Evolutionary conservation across 2,113 vertebrate genomes (phyloP), one percentile per base, ranked within the genome.

Genomic region (Hucho hucho): DNA sequence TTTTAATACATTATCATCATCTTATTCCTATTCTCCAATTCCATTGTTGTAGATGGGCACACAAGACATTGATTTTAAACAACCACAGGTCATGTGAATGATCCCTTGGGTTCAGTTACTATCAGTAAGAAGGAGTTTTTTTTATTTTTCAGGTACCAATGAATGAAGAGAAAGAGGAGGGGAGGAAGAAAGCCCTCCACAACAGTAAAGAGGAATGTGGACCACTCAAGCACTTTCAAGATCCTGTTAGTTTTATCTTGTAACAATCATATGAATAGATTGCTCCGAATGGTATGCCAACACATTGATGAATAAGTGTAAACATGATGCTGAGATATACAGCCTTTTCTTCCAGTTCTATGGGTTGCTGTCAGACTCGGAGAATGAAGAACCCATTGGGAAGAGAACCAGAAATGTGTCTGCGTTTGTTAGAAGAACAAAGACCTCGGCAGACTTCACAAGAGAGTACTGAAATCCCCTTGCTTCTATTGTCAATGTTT

Each of bases 331-430:
- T 61, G 7, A 61, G 58, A 61, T 61, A 7, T 24, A 37, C 24
- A 56, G 28, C 63, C 9, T n/a, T 56, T 12, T 69, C 63, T 75
- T 70, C 59, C 70, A 84, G 82, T 59, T 73, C 70, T 77, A 87
- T 85, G 89, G 87, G 0, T 85, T 93, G 47, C 92, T 96, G 86
- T 99, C 97, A 0, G 96, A 99, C 86, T 97, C 97, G 0, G 97
- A 99, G 92, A 99, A 98, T 0, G 96, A 99, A 79, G 96, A 98
- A 82, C 97, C 97, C 0, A 91, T 93, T 79, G 92, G 89, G 84
- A 91, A 91, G 79, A 95, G 92, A 90, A 93, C 94, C 56, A 83
- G 91, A 0, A 95, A 96, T 80, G 93, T 95, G 1, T 97, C 97
- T 0, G 97, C 96, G 20, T 97, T 97, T 78, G 93, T 97, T 73